Conservation (phyloP, 2,113 vertebrate genomes). For the Melozone crissalis region DNA sequence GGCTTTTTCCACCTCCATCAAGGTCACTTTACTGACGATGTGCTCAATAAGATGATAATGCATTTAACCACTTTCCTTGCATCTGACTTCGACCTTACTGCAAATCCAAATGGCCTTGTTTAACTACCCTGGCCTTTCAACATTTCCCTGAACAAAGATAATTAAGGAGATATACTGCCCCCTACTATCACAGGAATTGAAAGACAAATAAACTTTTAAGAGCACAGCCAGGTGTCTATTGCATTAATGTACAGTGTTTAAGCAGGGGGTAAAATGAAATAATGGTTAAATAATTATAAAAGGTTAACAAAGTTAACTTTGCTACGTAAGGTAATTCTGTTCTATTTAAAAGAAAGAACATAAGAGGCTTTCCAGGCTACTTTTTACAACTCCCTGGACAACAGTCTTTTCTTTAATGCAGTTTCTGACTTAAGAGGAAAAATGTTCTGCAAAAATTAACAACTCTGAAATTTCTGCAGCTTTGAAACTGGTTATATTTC, state of each 20-base stretch:
- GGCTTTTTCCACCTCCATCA: constrained; percentile 83
- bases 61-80: constrained; percentile 78
- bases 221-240: constrained; percentile 72
- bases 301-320: constrained; percentile 73
- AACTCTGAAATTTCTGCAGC: constrained; percentile 1
- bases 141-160: constrained; percentile 79
- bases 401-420: background rate
- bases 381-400: constrained; percentile 59
- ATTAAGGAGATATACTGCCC: constrained; percentile 78
- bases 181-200: constrained; percentile 73
- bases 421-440: constrained; percentile 23
- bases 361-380: constrained; percentile 53
- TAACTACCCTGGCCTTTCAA: constrained; percentile 75
- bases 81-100: constrained; percentile 73
- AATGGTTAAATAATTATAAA: constrained; percentile 78
- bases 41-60: constrained; percentile 76
- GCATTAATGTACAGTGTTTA: constrained; percentile 56
- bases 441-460: constrained; percentile 32
- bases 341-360: constrained; percentile 68
- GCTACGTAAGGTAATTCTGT: constrained; percentile 47
- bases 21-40: constrained; percentile 78
- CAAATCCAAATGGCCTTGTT: constrained; percentile 77
- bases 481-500: background rate
- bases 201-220: constrained; percentile 81
- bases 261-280: constrained; percentile 73